Evolutionary conservation across 37 sponge, comb jelly and placozoan genomes (phyloP).

Genomic region (Petrosia ficiformis): DNA sequence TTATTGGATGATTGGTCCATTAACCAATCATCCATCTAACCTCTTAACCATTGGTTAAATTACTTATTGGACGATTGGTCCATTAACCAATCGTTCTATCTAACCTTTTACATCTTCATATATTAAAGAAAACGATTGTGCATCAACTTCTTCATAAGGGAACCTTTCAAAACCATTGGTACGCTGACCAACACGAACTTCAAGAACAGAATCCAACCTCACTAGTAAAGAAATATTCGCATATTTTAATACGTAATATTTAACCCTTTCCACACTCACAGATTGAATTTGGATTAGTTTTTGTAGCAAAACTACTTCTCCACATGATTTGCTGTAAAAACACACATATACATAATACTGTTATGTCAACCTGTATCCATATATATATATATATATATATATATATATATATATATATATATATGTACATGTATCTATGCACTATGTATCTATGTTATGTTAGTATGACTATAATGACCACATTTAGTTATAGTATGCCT

Average conservation of each 20-base stretch:
- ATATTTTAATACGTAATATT: neutral
- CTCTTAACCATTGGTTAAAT: too few species aligned
- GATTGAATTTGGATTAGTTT: neutral
- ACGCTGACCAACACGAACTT: constrained; percentile 64
- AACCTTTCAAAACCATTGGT: constrained; percentile 61
- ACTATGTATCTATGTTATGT: too few species aligned
- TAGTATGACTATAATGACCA: too few species aligned
- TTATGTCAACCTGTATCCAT: too few species aligned
- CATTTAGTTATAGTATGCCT: too few species aligned
- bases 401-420: too few species aligned
- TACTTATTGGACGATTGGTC: too few species aligned
- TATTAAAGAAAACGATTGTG: constrained; percentile 69
- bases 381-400: too few species aligned
- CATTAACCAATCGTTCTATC: too few species aligned
- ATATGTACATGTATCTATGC: neutral
- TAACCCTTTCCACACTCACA: constrained; percentile 7
- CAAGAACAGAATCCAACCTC: constrained; percentile 45
- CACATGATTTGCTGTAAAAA: constrained; percentile 31
- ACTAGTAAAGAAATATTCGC: constrained; percentile 36
- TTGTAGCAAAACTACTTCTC: neutral
- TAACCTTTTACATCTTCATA: constrained; percentile 55
- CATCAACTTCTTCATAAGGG: constrained; percentile 59
- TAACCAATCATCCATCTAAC: too few species aligned
- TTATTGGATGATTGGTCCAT: too few species aligned
- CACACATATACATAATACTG: neutral